A percentile compares a stretch with the other conserved stretches of the same genome.
These are phyloP conservation scores for Achatina immaculata DNA, from an alignment of 1,140 invertebrate genomes.

Conservation along the genomic window DNA sequence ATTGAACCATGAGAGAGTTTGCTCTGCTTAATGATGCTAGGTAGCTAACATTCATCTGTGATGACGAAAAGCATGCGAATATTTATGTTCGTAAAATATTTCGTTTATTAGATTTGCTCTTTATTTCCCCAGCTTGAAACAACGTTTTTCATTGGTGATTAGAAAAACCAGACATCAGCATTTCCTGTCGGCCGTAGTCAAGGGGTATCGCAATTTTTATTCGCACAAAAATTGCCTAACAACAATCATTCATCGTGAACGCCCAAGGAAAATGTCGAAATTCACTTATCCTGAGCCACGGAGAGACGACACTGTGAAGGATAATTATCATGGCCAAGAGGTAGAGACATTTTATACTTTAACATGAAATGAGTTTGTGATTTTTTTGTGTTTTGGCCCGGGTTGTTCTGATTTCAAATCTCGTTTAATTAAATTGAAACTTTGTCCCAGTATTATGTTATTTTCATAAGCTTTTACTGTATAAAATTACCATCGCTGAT, in stretches of 20 bases:
- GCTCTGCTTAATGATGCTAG: too few species aligned
- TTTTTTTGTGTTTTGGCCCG: background rate
- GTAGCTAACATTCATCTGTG: too few species aligned
- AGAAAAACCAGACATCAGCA: background rate
- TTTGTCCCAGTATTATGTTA: background rate
- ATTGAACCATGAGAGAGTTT: too few species aligned
- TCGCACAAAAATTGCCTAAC: too few species aligned
- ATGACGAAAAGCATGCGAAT: too few species aligned
- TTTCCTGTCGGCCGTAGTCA: too few species aligned
- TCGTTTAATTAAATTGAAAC: background rate
- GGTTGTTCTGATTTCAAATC: constrained; percentile 2
- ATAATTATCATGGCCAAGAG: constrained; percentile 86
- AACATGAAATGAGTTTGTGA: background rate
- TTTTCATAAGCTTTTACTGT: background rate
- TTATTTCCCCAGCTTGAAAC: background rate
- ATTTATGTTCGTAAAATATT: too few species aligned
- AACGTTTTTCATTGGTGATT: background rate
- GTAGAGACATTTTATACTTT: constrained; percentile 71
- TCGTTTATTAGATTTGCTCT: background rate
- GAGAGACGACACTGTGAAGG: constrained; percentile 83
- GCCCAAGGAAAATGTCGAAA: constrained; percentile 47
- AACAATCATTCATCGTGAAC: too few species aligned
- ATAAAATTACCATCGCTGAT: constrained; percentile 3
- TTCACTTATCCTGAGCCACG: constrained; percentile 81
- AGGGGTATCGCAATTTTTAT: too few species aligned